Conservation (phyloP, 2,797 vertebrate species). For the Ibycter americanus region DNA sequence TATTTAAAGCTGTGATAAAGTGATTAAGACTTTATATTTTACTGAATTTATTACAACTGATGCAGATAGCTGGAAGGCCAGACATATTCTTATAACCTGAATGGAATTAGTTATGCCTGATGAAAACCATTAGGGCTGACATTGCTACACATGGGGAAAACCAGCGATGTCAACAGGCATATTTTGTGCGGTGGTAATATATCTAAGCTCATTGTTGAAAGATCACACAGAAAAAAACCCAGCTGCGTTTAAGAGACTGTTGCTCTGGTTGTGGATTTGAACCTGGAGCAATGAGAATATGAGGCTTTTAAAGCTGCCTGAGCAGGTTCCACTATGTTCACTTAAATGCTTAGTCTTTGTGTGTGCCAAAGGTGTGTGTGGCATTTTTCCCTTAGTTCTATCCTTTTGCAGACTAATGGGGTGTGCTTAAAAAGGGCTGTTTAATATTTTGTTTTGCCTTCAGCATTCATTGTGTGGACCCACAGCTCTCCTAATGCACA, state of each 20-base stretch:
- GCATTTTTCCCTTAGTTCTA: not conserved
- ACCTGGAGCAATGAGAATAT: not conserved
- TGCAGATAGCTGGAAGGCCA: not conserved
- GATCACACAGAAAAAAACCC: not conserved
- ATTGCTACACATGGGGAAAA: not conserved
- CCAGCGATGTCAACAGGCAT: accelerated
- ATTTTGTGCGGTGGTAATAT: not conserved
- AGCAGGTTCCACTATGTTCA: not conserved
- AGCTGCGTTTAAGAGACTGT: not conserved
- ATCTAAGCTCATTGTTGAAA: not conserved
- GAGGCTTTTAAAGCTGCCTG: not conserved
- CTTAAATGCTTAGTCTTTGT: accelerated
- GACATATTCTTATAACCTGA: not conserved
- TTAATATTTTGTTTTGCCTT: not conserved
- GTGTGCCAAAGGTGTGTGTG: accelerated
- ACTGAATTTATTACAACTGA: not conserved
- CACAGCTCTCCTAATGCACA: not conserved
- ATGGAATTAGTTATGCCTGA: not conserved
- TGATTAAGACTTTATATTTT: not conserved
- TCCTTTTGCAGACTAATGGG: not conserved
- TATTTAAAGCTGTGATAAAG: not conserved
- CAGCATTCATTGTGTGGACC: not conserved
- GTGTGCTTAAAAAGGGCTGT: not conserved
- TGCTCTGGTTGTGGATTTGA: not conserved
- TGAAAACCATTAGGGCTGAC: not conserved